Evolutionary conservation across 1,140 invertebrate genomes (phyloP), one percentile per base, ranked within the genome.

Genomic region (Lordiphosa collinella): DNA sequence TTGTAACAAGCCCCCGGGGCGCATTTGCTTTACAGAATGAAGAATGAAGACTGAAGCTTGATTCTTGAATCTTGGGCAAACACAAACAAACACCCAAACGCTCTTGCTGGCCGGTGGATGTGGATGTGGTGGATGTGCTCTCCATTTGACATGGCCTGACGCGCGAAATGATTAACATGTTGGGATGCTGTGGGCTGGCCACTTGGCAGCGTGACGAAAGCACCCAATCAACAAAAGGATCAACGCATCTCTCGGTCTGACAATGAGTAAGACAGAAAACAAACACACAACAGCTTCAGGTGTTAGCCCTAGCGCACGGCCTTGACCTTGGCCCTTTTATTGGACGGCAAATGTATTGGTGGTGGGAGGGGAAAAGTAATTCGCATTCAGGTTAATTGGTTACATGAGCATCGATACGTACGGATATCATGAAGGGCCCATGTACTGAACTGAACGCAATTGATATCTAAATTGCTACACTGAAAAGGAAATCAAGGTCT

Each of bases 101-200:
- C 12, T 32, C 44, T 22, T 29, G 59, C 43, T 22, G 25, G 25
- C n/a, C 44, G 14, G 8, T 48, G 40, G 25, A 14, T 46, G 49
- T 64, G 49, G n/a, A n/a, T n/a, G n/a, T 51, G 14, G 8, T 48
- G 40, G 25, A 14, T 46, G 49, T 64, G 49, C 46, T 68, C 64
- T 60, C 53, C 64, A 57, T 63, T 64, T 70, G 66, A 53, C 73
- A 64, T 60, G 61, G 70, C 48, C 66, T 82, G 70, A 75, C 67
- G 70, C 56, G 63, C 70, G 48, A 71, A 82, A 84, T 82, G 78
- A 84, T 82, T 82, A 82, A 82, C 76, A 82, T 82, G 76, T 82
- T 79, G 76, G 14, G 41, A 38, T 49, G 52, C 37, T 43, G 62
- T 44, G 44, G 50, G 61, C 38, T 29, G 51, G 50, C 51, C 52